These are phyloP conservation scores for Orycteropus afer DNA, from an alignment of 2,113 vertebrate genomes.

Conservation along the genomic window DNA sequence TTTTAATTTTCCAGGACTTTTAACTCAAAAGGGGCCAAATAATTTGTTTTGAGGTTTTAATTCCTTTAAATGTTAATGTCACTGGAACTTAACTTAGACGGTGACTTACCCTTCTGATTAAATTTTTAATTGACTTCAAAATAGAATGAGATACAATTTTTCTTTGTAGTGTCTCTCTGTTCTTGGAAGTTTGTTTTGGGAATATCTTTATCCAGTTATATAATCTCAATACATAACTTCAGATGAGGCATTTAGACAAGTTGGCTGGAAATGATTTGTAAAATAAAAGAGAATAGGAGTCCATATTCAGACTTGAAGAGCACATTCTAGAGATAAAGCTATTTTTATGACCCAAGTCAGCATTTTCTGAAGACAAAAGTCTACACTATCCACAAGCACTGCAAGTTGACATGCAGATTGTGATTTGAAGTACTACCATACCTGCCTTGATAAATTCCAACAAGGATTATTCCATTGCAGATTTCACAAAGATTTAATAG, in stretches of 20 bases:
- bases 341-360: neutral
- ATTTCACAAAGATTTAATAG: neutral
- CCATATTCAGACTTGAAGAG: neutral
- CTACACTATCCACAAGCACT: neutral
- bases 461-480: neutral
- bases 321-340: neutral
- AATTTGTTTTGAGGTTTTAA: neutral
- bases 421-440: neutral
- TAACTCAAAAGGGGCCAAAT: neutral
- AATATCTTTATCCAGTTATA: conserved; percentile 6
- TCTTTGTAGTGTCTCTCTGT: neutral
- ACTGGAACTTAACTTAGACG: conserved; percentile 17
- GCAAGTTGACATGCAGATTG: neutral
- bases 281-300: conserved; percentile 25
- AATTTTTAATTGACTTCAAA: conserved; percentile 51
- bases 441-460: neutral
- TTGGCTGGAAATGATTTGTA: neutral
- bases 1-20: neutral
- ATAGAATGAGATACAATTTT: conserved; percentile 44
- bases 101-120: conserved; percentile 21
- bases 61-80: neutral
- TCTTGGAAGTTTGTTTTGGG: neutral
- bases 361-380: neutral
- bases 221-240: conserved; percentile 32
- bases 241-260: conserved; percentile 25